Base-by-base conservation (phyloP, 1,140 invertebrate species). In the Neuroterus valhalla region DNA sequence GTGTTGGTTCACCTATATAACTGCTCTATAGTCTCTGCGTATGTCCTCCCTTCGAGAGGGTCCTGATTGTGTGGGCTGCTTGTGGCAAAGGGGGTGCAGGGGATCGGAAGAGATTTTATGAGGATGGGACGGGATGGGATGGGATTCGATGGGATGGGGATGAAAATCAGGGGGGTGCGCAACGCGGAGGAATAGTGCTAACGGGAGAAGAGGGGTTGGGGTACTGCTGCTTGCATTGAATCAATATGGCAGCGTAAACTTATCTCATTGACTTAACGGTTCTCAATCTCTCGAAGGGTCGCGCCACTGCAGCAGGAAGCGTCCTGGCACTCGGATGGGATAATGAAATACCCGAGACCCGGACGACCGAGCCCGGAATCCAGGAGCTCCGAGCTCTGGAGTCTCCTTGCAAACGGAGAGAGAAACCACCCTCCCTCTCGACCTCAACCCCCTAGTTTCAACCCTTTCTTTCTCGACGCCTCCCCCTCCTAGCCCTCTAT, bases 211-310 rank as follows among this genome's bases (percentile, higher is more conserved):
- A 4, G 68, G 14, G n/a, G 17, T 3, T 8, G 19, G 50, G 52
- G 38, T 73, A 55, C 48, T 70, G 68, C 19, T 73, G 21, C 21
- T 23, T 66, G 71, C 26, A 75, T 75, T 78, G 75, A 86, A 84
- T 84, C 80, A 81, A 85, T 84, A 86, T 78, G 77, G 71, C 68
- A 83, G 75, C 78, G 79, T 81, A 82, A 85, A 84, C 80, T 85
- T 85, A 82, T 86, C 84, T 78, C 85, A 83, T 86, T 82, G 84
- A 80, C 79, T 80, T 79, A 80, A 82, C 82, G 77, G 77, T 82
- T 83, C 78, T 82, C 83, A 81, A 75, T 75, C 71, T 81, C 72
- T 78, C 76, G 78, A 76, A 78, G 74, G 72, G 72, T 70, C 67
- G 50, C 50, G 52, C 19, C 52, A 62, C 52, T 62, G 52, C 52